Evolutionary conservation across 2,797 vertebrate genomes (phyloP).

Genomic region (Decapterus maruadsi): DNA sequence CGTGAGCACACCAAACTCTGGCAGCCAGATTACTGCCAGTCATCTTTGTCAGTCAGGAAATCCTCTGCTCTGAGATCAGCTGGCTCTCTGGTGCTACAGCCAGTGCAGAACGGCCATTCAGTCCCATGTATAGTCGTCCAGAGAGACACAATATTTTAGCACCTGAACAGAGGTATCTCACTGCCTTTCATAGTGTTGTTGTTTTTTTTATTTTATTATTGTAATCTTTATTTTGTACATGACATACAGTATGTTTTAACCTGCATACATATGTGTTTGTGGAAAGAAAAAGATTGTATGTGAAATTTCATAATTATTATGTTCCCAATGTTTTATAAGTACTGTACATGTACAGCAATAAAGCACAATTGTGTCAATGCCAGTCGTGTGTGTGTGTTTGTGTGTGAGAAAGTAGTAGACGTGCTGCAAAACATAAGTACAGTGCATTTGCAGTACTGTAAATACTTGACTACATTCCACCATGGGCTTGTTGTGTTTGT

Average conservation of each 20-base stretch:
- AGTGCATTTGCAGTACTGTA: too few species aligned
- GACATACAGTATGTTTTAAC: slow-evolving; percentile 78
- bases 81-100: slow-evolving; percentile 63
- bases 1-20: slow-evolving; percentile 33
- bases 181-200: slow-evolving; percentile 75
- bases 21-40: slow-evolving; percentile 52
- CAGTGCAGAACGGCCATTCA: slow-evolving; percentile 47
- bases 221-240: slow-evolving; percentile 79
- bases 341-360: slow-evolving; percentile 89
- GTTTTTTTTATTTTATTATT: slow-evolving; percentile 48
- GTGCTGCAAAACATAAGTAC: background rate
- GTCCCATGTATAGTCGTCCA: slow-evolving; percentile 55
- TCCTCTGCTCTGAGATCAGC: slow-evolving; percentile 58
- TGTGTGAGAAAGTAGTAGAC: background rate
- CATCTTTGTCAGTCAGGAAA: slow-evolving; percentile 60
- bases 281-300: slow-evolving; percentile 77
- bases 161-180: slow-evolving; percentile 60
- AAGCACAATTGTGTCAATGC: slow-evolving; percentile 85
- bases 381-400: slow-evolving; percentile 22
- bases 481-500: too few species aligned
- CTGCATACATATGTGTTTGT: slow-evolving; percentile 83
- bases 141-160: slow-evolving; percentile 56
- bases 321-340: slow-evolving; percentile 87
- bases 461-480: background rate
- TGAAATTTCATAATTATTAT: slow-evolving; percentile 84